Evolutionary conservation across 2,888 invertebrate species (phyloP).

Genomic region (Papilio demoleus): DNA sequence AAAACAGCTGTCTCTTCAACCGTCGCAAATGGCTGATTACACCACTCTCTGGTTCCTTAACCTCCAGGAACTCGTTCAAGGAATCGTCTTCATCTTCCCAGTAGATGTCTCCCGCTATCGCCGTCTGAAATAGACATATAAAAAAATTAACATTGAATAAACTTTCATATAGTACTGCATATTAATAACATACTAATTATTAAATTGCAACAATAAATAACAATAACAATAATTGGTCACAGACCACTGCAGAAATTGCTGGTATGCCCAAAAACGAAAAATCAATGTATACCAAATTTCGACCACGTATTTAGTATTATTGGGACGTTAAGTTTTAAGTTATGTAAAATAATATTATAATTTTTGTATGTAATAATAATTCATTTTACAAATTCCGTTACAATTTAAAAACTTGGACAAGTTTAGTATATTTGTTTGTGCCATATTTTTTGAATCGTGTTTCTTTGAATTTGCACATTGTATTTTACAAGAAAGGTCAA

Average conservation of each 20-base stretch:
- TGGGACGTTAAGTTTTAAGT: no score
- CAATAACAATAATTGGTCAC: no score
- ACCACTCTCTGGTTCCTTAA: slow-evolving; percentile 59
- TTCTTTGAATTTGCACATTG: neutral
- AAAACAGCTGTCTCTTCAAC: slow-evolving; percentile 52
- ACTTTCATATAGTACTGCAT: no score
- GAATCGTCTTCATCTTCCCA: slow-evolving; percentile 72
- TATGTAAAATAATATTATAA: no score
- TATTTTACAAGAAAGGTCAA: slow-evolving; percentile 35
- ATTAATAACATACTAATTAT: no score
- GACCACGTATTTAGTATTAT: no score
- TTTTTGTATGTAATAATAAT: no score
- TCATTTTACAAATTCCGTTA: neutral
- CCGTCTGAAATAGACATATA: slow-evolving; percentile 60
- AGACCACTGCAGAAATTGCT: no score
- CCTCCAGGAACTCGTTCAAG: slow-evolving; percentile 72
- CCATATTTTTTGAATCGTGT: neutral
- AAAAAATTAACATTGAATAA: neutral
- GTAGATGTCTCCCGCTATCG: slow-evolving; percentile 67
- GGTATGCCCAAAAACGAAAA: no score
- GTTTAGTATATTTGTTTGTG: neutral
- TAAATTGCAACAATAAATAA: no score
- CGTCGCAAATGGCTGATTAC: slow-evolving; percentile 55
- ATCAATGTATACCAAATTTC: no score
- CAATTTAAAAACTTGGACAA: neutral